Base-by-base conservation (phyloP, 2,888 invertebrate genomes). In the Polyommatus iphigenia region DNA sequence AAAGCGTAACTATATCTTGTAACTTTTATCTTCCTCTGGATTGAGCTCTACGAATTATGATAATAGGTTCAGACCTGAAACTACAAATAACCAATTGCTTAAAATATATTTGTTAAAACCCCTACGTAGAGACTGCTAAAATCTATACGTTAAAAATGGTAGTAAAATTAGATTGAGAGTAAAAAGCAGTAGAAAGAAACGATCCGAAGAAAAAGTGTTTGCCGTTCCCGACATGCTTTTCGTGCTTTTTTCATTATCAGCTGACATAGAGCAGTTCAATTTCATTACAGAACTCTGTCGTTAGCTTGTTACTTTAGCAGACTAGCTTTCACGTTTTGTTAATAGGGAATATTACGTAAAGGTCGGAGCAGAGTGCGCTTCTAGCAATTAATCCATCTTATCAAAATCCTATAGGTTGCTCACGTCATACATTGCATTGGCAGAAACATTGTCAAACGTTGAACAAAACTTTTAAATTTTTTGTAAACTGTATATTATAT, bases 271-370 rank as follows among this genome's bases (percentile, higher is more conserved):
- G 29, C 67, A 29, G 29, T 67, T 67, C 67, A 32, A 67, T 29
- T 67, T 67, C 67, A 67, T 67, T 29, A 67, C 6, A 67, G 67
- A 24, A 67, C 67, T 59, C 59, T 67, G 67, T 67, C 67, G 13
- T 29, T 32, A 32, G 24, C 29, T 29, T 62, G 24, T 5, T 24
- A 59, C 59, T 62, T 24, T 24, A 4, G 5, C 10, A 13, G 15
- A 29, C 18, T 67, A 15, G 15, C 24, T 67, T 67, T 67, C 32
- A 15, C 29, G 6, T 29, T 67, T 67, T 29, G 13, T 67, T 67
- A 62, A 62, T 24, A 41, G 41, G 2, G 10, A 41, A 41, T 41
- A 46, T 10, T 46, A 10, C 46, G 13, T 10, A 13, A 13, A 46
- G 46, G 46, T 46, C 46, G 46, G 46, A 10, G 10, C 0, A 46